A percentile compares a stretch with the other conserved stretches of the same genome.
phyloP scores from a whole-genome alignment of 2,888 invertebrate genomes.

The Polyommatus icarus region DNA sequence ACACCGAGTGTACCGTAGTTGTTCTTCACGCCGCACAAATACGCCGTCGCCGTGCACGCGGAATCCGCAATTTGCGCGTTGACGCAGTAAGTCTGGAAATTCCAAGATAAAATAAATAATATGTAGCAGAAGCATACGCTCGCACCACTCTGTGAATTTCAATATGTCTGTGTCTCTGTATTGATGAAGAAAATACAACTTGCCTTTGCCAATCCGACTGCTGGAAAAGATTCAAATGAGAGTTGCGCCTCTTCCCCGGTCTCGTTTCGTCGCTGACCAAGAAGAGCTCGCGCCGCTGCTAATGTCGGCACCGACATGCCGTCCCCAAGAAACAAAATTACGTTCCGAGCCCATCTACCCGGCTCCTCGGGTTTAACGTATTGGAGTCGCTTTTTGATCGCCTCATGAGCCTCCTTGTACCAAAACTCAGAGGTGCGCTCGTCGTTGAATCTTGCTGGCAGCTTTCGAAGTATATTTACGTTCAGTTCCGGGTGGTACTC shows the following conservation, averaged over 20 bases:
- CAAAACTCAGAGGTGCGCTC: constrained; percentile 20
- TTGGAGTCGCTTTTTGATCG: constrained; percentile 2
- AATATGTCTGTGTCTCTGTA: neutral
- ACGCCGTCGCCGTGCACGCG: constrained; percentile 35
- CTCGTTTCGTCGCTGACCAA: constrained; percentile 33
- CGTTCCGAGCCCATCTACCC: neutral
- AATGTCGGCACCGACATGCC: constrained; percentile 25
- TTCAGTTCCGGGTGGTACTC: constrained; percentile 20
- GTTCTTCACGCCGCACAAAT: constrained; percentile 33
- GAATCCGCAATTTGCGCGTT: constrained; percentile 31
- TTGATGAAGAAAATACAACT: neutral
- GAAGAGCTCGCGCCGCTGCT: constrained; percentile 21
- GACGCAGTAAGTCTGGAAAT: constrained; percentile 33
- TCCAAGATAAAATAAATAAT: neutral
- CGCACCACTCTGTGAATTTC: neutral
- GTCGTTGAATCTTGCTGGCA: neutral
- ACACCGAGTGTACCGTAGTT: constrained; percentile 31
- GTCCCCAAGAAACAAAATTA: constrained; percentile 9
- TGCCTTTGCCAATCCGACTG: constrained; percentile 14
- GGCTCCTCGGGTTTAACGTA: neutral
- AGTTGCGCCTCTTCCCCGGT: constrained; percentile 30
- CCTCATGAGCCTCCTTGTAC: constrained; percentile 12
- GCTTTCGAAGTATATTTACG: neutral
- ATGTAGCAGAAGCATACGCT: no score
- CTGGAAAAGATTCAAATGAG: constrained; percentile 17